These are phyloP conservation scores for Ferrisia virgata DNA, from an alignment of 2,888 invertebrate species.

Conservation along the genomic window DNA sequence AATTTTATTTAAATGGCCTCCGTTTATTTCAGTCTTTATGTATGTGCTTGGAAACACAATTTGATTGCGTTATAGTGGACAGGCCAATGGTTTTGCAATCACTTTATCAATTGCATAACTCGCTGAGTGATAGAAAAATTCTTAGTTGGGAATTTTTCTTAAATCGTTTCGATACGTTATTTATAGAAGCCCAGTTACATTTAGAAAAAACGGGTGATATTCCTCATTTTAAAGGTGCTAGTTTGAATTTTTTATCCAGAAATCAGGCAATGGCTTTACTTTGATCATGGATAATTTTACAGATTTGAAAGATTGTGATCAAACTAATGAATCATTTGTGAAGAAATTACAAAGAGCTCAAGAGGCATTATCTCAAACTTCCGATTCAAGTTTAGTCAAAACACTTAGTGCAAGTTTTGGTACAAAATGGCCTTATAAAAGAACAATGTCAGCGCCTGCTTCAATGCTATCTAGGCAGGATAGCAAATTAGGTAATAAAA, in stretches of 20 bases:
- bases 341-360: conserved; percentile 84
- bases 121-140: conserved; percentile 83
- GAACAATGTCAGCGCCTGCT: conserved; percentile 90
- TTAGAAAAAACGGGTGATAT: conserved; percentile 82
- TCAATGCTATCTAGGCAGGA: conserved; percentile 74
- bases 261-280: not conserved
- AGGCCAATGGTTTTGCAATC: conserved; percentile 94
- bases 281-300: conserved; percentile 48
- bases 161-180: conserved; percentile 90
- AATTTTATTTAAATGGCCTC: not conserved
- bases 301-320: conserved; percentile 87
- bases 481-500: conserved; percentile 55
- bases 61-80: conserved; percentile 94
- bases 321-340: conserved; percentile 79
- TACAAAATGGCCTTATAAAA: conserved; percentile 90
- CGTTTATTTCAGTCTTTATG: conserved; percentile 67
- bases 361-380: conserved; percentile 71
- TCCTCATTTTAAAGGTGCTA: conserved; percentile 70
- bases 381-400: conserved; percentile 64
- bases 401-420: conserved; percentile 85
- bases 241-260: not conserved
- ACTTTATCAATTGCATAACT: conserved; percentile 89
- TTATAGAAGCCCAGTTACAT: conserved; percentile 88
- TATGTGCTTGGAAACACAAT: conserved; percentile 94
- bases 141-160: conserved; percentile 97